Evolutionary conservation across 2,888 invertebrate species (phyloP).

Genomic region (Watsonalla cultraria): DNA sequence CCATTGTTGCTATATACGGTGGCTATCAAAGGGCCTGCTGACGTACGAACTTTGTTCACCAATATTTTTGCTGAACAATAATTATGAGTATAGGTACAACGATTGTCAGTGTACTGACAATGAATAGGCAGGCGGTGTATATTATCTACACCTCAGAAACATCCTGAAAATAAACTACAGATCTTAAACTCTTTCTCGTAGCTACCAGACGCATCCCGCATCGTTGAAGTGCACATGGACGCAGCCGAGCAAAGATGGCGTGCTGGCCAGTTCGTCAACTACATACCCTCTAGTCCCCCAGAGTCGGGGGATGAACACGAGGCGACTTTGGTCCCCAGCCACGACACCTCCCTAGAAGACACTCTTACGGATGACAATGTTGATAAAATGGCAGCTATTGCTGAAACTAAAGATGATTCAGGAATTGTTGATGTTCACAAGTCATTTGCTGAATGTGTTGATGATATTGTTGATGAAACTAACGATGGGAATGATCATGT

Average conservation of each 20-base stretch:
- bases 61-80: no score
- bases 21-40: no score
- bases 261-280: conserved; percentile 38
- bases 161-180: no score
- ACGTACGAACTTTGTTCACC: no score
- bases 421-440: conserved; percentile 25
- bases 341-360: conserved; percentile 49
- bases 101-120: no score
- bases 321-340: conserved; percentile 45
- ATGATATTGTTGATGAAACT: conserved; percentile 5
- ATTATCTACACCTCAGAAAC: no score
- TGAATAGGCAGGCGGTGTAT: no score
- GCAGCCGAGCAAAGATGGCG: conserved; percentile 55
- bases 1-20: no score
- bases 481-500: conserved; percentile 2
- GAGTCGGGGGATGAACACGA: conserved; percentile 47
- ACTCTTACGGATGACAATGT: conserved; percentile 51
- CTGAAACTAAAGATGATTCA: conserved; percentile 26
- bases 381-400: conserved; percentile 15
- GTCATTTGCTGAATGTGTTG: conserved; percentile 2
- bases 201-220: conserved; percentile 64
- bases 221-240: conserved; percentile 59
- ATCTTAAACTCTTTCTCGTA: conserved; percentile 14
- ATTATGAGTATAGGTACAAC: no score
- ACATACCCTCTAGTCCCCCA: conserved; percentile 28